These are phyloP conservation scores for Diorhabda sublineata DNA, from an alignment of 1,140 invertebrate species.

Conservation along the genomic window DNA sequence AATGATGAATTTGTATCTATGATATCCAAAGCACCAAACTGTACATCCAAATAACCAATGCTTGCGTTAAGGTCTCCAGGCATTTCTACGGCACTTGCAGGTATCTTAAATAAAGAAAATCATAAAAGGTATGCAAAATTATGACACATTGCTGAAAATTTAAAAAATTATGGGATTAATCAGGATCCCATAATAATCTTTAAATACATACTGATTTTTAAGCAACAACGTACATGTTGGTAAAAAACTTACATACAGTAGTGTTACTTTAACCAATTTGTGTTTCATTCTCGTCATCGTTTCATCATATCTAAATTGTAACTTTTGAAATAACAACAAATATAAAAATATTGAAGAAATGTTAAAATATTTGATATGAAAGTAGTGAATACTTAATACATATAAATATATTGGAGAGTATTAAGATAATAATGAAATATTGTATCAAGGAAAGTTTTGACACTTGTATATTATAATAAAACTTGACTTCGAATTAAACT, in stretches of 20 bases:
- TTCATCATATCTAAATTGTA: constrained; percentile 22
- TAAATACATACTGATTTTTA: background rate
- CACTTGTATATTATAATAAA: too few relatives aligned
- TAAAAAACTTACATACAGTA: constrained; percentile 18
- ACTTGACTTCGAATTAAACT: too few relatives aligned
- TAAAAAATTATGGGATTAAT: constrained; percentile 1
- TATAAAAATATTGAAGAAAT: too few relatives aligned
- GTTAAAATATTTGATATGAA: too few relatives aligned
- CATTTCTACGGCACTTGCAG: constrained; percentile 92
- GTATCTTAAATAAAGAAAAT: constrained; percentile 61
- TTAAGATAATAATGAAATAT: too few relatives aligned
- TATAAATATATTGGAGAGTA: too few relatives aligned
- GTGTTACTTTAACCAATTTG: background rate
- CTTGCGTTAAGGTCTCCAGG: constrained; percentile 73
- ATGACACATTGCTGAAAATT: background rate
- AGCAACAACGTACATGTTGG: constrained; percentile 8
- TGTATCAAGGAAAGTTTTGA: too few relatives aligned
- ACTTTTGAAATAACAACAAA: too few relatives aligned
- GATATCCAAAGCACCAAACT: constrained; percentile 90
- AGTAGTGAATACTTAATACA: too few relatives aligned
- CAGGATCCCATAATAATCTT: constrained; percentile 22
- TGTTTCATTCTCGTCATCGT: constrained; percentile 31
- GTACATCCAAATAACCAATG: constrained; percentile 82
- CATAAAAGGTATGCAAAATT: background rate
- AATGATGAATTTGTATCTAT: constrained; percentile 60